Evolutionary conservation across 2,113 vertebrate species (phyloP).

Genomic region (Sorex fumeus): DNA sequence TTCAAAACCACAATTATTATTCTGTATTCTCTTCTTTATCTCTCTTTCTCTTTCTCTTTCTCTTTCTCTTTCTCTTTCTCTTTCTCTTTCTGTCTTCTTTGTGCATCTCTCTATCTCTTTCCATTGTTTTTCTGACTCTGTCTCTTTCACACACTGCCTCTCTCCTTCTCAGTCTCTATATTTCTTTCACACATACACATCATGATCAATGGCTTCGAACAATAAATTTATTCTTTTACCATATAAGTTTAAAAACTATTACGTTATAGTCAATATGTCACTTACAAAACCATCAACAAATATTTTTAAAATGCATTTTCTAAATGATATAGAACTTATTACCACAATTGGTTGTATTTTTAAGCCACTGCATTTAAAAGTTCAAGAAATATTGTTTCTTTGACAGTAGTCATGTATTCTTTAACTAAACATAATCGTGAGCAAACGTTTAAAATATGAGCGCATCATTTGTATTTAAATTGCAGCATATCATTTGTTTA

Average conservation of each 20-base stretch:
- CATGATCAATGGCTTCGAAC: slow-evolving; percentile 1
- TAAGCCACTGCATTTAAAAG: slow-evolving; percentile 70
- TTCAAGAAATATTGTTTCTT: slow-evolving; percentile 59
- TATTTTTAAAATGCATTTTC: slow-evolving; percentile 25
- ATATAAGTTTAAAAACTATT: slow-evolving; percentile 67
- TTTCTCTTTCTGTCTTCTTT: too few relatives aligned
- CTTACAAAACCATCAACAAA: background rate
- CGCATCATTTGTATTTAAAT: slow-evolving; percentile 48
- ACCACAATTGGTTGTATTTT: slow-evolving; percentile 73
- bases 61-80: too few relatives aligned
- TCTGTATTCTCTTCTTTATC: too few relatives aligned
- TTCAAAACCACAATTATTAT: too few relatives aligned
- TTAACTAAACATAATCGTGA: slow-evolving; percentile 82
- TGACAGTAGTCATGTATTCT: slow-evolving; percentile 80
- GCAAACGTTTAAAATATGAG: slow-evolving; percentile 77
- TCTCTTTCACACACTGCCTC: too few relatives aligned
- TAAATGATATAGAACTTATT: slow-evolving; percentile 56
- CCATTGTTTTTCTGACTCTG: too few relatives aligned
- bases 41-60: too few relatives aligned
- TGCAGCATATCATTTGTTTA: slow-evolving; percentile 55
- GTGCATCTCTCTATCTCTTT: too few relatives aligned
- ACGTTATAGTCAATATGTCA: slow-evolving; percentile 41
- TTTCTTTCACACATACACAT: background rate
- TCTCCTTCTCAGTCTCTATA: too few relatives aligned
- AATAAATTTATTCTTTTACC: slow-evolving; percentile 63